phyloP scores from a whole-genome alignment of 2,888 invertebrate genomes.

The Xanthorhoe designata region DNA sequence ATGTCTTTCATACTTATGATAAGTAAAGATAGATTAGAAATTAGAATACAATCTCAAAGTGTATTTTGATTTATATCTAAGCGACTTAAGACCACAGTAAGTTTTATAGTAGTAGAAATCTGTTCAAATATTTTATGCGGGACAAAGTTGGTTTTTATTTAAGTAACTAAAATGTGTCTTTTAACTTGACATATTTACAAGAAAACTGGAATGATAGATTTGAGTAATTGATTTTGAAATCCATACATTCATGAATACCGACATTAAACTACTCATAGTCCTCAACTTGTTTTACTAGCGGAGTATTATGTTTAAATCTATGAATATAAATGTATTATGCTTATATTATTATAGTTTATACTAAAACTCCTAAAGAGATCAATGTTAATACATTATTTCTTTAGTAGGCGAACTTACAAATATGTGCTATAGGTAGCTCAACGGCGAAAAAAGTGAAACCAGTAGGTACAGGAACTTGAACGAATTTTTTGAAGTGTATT shows the following conservation, averaged over 20 bases:
- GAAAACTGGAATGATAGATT: slow-evolving; percentile 28
- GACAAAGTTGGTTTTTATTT: not conserved
- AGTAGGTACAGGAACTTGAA: slow-evolving; percentile 44
- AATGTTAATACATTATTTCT: slow-evolving; percentile 30
- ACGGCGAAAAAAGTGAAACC: slow-evolving; percentile 28
- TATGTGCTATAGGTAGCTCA: slow-evolving; percentile 10
- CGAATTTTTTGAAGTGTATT: slow-evolving; percentile 17
- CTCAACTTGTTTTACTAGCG: slow-evolving; percentile 3
- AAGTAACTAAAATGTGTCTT: slow-evolving; percentile 8
- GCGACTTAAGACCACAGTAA: not conserved
- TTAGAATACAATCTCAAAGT: not conserved
- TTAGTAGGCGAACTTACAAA: slow-evolving; percentile 23
- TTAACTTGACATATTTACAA: slow-evolving; percentile 22
- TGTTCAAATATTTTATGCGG: too few relatives aligned
- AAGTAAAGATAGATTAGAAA: not conserved
- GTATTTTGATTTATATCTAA: not conserved
- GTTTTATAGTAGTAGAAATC: too few relatives aligned
- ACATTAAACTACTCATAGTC: not conserved
- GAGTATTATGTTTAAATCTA: slow-evolving; percentile 6
- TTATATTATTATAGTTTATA: slow-evolving; percentile 10
- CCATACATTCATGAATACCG: not conserved
- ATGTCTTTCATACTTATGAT: not conserved
- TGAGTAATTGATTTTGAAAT: slow-evolving; percentile 5
- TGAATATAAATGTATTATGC: slow-evolving; percentile 15
- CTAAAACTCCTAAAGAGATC: slow-evolving; percentile 31